Conservation (phyloP, 1,140 invertebrate genomes). For the Drosophila kanapiae region DNA sequence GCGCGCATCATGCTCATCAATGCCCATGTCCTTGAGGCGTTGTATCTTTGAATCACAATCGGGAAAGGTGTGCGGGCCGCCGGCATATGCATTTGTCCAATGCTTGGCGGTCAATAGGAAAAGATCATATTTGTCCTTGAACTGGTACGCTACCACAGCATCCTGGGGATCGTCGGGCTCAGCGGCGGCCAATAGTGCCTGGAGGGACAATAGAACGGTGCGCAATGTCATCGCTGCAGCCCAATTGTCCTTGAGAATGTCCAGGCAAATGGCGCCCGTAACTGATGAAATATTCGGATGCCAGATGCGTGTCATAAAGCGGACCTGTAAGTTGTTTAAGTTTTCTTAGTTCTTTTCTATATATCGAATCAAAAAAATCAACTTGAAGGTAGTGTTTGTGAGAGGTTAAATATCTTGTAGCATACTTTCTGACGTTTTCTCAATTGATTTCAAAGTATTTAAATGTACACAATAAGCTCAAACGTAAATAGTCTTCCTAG, state of each 20-base stretch:
- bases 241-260: slow-evolving; percentile 99
- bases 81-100: slow-evolving; percentile 98
- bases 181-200: slow-evolving; percentile 95
- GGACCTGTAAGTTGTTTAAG: slow-evolving; percentile 87
- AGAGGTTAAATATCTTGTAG: not conserved
- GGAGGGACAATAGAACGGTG: slow-evolving; percentile 96
- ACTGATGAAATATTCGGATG: slow-evolving; percentile 99
- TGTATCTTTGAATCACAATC: slow-evolving; percentile 94
- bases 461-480: too few species aligned
- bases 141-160: slow-evolving; percentile 98
- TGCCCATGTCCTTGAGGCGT: slow-evolving; percentile 94
- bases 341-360: too few species aligned
- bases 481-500: too few species aligned
- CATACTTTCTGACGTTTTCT: not conserved
- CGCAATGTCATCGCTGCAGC: slow-evolving; percentile 99
- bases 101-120: slow-evolving; percentile 96
- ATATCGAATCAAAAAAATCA: too few species aligned
- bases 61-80: slow-evolving; percentile 90
- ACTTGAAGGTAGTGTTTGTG: too few species aligned
- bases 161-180: slow-evolving; percentile 99
- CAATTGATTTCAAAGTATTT: not conserved
- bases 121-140: slow-evolving; percentile 94
- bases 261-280: slow-evolving; percentile 99
- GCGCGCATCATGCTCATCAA: slow-evolving; percentile 92
- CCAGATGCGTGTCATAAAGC: slow-evolving; percentile 99